These are phyloP conservation scores for Nomada fucata DNA, from an alignment of 2,888 invertebrate genomes.

Conservation along the genomic window DNA sequence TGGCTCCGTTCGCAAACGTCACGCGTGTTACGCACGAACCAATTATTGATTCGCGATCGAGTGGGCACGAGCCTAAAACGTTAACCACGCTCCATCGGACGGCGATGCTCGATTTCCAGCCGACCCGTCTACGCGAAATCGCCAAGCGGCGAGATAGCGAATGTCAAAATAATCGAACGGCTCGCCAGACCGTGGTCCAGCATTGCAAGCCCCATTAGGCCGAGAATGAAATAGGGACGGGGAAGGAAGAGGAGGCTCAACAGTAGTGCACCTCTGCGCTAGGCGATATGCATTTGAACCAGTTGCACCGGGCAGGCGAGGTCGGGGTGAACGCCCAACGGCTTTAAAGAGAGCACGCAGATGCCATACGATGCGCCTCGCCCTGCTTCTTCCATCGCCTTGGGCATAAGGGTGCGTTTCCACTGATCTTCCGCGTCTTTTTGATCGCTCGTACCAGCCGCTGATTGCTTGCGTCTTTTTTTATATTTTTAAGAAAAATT, in stretches of 20 bases:
- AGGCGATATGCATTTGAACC: slow-evolving; percentile 80
- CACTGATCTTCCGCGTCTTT: slow-evolving; percentile 45
- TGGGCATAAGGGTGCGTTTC: slow-evolving; percentile 72
- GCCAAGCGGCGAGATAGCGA: slow-evolving; percentile 42
- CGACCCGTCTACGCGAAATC: slow-evolving; percentile 50
- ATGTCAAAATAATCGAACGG: slow-evolving; percentile 62
- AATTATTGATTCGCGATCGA: slow-evolving; percentile 29
- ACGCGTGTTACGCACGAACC: slow-evolving; percentile 21
- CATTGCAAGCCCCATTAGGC: slow-evolving; percentile 64
- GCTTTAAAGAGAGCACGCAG: slow-evolving; percentile 82
- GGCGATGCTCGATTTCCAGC: background rate
- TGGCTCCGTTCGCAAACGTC: slow-evolving; percentile 3
- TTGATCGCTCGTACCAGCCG: background rate
- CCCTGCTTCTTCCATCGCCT: slow-evolving; percentile 70
- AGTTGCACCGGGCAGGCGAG: slow-evolving; percentile 80
- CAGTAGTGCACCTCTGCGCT: slow-evolving; percentile 81
- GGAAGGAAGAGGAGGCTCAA: slow-evolving; percentile 58
- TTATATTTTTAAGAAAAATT: background rate
- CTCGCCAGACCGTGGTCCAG: slow-evolving; percentile 50
- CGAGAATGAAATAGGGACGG: slow-evolving; percentile 17
- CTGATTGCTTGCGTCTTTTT: background rate
- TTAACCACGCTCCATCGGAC: slow-evolving; percentile 26
- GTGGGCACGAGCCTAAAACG: slow-evolving; percentile 22
- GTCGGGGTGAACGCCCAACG: slow-evolving; percentile 84
- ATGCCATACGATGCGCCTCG: slow-evolving; percentile 79